Evolutionary conservation across 2,113 vertebrate genomes (phyloP).

Genomic region (Sturnira hondurensis): DNA sequence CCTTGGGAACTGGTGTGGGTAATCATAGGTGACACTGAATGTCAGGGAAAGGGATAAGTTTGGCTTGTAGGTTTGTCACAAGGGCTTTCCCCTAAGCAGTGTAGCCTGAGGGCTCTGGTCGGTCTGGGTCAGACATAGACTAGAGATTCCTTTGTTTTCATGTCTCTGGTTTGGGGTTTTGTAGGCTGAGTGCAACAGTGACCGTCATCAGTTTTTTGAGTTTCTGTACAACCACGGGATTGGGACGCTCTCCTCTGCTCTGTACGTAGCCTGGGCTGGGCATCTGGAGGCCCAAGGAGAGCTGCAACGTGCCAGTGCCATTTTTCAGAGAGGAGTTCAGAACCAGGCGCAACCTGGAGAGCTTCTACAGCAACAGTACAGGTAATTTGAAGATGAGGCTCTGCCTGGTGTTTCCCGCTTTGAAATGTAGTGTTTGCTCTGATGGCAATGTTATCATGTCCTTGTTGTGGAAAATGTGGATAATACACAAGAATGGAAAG

Average conservation of each 20-base stretch:
- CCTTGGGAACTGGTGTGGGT: not conserved
- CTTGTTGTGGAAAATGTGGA: not conserved
- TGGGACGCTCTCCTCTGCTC: conserved; percentile 79
- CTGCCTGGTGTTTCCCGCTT: not conserved
- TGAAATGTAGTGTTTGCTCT: not conserved
- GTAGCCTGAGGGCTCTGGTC: not conserved
- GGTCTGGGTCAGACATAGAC: not conserved
- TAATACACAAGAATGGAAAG: not conserved
- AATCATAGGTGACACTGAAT: not conserved
- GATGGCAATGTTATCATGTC: not conserved
- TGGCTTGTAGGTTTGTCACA: not conserved
- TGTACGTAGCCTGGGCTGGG: conserved; percentile 87
- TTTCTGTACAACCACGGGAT: conserved; percentile 82
- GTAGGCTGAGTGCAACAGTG: conserved; percentile 82
- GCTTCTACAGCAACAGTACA: conserved; percentile 80
- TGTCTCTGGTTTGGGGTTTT: conserved; percentile 20
- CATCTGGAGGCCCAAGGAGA: conserved; percentile 80
- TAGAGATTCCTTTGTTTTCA: not conserved
- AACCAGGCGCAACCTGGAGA: conserved; percentile 85
- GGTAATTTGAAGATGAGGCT: conserved; percentile 70
- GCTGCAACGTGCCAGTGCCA: conserved; percentile 74
- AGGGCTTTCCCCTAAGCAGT: not conserved
- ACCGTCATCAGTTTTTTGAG: conserved; percentile 81
- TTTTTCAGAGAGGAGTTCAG: conserved; percentile 84
- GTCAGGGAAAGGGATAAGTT: not conserved